These are phyloP conservation scores for Columbina picui DNA, from an alignment of 2,113 vertebrate genomes.

Conservation along the genomic window DNA sequence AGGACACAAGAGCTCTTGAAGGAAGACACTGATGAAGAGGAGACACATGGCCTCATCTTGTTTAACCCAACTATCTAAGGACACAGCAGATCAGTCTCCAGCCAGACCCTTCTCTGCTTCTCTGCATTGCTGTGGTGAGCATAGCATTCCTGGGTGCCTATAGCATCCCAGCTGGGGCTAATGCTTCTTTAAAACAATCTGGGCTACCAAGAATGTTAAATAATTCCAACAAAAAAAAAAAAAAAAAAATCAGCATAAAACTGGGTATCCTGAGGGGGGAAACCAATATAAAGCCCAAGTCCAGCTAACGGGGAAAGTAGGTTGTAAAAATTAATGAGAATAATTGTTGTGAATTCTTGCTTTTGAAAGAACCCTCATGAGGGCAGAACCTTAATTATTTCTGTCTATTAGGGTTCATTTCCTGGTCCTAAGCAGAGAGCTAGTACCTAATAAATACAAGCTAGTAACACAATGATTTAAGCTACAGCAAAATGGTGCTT, in stretches of 20 bases:
- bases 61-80: background rate
- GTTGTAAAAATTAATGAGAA: conserved; percentile 85
- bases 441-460: conserved; percentile 78
- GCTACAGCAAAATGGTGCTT: conserved; percentile 50
- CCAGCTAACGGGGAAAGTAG: conserved; percentile 62
- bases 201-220: background rate
- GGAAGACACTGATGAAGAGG: background rate
- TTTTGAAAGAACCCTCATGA: conserved; percentile 66
- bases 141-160: background rate
- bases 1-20: background rate
- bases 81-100: background rate
- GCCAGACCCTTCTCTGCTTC: background rate
- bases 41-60: fast-evolving
- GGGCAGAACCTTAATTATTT: conserved; percentile 82
- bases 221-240: background rate
- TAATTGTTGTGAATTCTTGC: conserved; percentile 80
- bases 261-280: conserved; percentile 52
- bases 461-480: conserved; percentile 72
- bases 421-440: conserved; percentile 75
- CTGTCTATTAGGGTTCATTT: conserved; percentile 82
- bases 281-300: conserved; percentile 62
- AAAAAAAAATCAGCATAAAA: conserved; percentile 25
- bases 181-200: background rate
- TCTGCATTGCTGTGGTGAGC: background rate
- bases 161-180: background rate